Base-by-base conservation (phyloP, 2,113 vertebrate species). In the Baryphthengus martii region DNA sequence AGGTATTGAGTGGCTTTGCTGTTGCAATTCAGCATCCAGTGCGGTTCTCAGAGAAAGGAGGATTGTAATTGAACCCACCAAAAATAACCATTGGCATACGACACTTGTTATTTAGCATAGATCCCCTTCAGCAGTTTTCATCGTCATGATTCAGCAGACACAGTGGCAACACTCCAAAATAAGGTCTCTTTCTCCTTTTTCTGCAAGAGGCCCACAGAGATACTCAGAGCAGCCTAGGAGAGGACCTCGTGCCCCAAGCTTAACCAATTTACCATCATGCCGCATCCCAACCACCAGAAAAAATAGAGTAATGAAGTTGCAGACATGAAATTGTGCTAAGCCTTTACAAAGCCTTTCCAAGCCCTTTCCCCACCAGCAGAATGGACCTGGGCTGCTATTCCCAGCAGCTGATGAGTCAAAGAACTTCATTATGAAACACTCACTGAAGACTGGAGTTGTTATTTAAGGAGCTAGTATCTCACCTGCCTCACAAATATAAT, bases 1-100 rank as follows among this genome's bases (percentile, higher is more conserved):
- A 66, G 67, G 61, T 40, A 66, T 11, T 72, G 63, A 4, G 75
- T 62, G 95, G 91, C 81, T 95, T 59, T n/a, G 83, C 85, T 89
- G 73, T 71, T 82, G 95, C 47, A 50, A 86, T 59, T 94, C 50
- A 53, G 95, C 90, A 95, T 96, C 85, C 91, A 77, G 33, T 59
- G 96, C 0, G 89, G 97, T 95, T 90, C 66, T 89, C 44, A 9
- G 90, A 85, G 94, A 97, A 93, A 89, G 88, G 21, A 97, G 71
- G 89, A 78, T 79, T 98, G 90, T 97, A 98, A 98, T 98, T 88
- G 88, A 97, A 97, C 96, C 85, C 88, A 96, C 95, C 90, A 44
- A 96, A 98, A 98, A 98, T 98, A 98, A 95, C 97, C 68, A 79
- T 29, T 98, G 98, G 98, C 97, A 98, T 90, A 92, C 6, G 35